These are phyloP conservation scores for Phenganax marumi DNA, from an alignment of 92 coral and sea anemone genomes.

Conservation along the genomic window DNA sequence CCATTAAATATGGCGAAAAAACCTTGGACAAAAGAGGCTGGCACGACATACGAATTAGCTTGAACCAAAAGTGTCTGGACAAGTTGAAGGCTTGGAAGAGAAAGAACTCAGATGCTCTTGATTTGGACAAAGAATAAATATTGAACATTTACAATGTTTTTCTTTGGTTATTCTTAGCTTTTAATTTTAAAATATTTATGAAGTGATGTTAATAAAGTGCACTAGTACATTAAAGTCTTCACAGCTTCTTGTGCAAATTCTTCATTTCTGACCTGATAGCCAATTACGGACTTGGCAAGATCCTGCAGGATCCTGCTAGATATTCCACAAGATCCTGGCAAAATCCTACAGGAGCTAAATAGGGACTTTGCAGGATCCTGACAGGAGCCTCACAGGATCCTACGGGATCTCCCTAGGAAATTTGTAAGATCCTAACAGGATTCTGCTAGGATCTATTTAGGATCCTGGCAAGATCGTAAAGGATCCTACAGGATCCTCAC, in stretches of 20 bases:
- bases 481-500: not conserved
- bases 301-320: no score
- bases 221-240: no score
- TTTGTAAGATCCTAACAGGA: constrained; percentile 6
- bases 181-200: no score
- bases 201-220: no score
- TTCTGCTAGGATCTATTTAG: not conserved
- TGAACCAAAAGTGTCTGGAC: constrained; percentile 64
- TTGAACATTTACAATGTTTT: not conserved
- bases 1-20: constrained; percentile 53
- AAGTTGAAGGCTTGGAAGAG: constrained; percentile 39
- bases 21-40: constrained; percentile 37
- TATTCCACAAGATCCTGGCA: not conserved
- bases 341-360: not conserved
- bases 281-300: no score
- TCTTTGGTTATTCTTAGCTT: not conserved
- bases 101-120: no score
- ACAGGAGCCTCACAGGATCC: not conserved
- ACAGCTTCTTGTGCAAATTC: no score
- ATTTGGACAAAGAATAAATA: not conserved
- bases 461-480: not conserved
- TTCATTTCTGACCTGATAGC: no score
- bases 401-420: not conserved
- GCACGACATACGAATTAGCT: constrained; percentile 48
- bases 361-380: not conserved